phyloP scores from a whole-genome alignment of 92 coral and sea anemone genomes.

The Blastomussa wellsi region DNA sequence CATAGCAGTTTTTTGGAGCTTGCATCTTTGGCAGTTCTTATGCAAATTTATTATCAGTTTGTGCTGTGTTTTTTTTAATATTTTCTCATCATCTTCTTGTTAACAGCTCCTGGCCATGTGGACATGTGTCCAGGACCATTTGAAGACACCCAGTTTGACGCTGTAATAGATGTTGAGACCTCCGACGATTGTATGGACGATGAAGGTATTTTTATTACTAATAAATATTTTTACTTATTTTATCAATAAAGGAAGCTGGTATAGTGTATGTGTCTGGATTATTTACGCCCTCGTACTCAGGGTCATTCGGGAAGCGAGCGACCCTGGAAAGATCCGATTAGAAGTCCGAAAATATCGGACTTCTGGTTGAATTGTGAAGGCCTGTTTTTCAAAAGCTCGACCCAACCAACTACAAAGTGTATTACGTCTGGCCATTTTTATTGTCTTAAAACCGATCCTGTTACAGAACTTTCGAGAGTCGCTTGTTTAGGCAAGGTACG shows the following conservation, averaged over 20 bases:
- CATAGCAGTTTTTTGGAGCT: not conserved
- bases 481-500: too few relatives aligned
- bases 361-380: too few relatives aligned
- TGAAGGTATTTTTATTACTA: slow-evolving; percentile 32
- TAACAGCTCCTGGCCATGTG: slow-evolving; percentile 55
- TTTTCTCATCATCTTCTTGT: not conserved
- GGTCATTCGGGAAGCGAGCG: too few relatives aligned
- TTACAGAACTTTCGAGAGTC: too few relatives aligned
- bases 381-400: too few relatives aligned
- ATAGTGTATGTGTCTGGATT: not conserved
- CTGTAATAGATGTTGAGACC: slow-evolving; percentile 94
- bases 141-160: slow-evolving; percentile 97
- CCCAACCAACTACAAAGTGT: too few relatives aligned
- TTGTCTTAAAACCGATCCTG: too few relatives aligned
- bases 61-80: not conserved
- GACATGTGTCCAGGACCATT: slow-evolving; percentile 85
- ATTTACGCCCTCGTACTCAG: too few relatives aligned
- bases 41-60: not conserved
- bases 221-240: not conserved
- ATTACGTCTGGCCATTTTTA: too few relatives aligned
- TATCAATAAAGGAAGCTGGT: not conserved
- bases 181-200: slow-evolving; percentile 44
- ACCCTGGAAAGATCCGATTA: too few relatives aligned
- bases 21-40: not conserved
- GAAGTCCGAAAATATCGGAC: too few relatives aligned